Evolutionary conservation across 2,113 vertebrate genomes (phyloP), one percentile per base, ranked within the genome.

Genomic region (Leuciscus idus): DNA sequence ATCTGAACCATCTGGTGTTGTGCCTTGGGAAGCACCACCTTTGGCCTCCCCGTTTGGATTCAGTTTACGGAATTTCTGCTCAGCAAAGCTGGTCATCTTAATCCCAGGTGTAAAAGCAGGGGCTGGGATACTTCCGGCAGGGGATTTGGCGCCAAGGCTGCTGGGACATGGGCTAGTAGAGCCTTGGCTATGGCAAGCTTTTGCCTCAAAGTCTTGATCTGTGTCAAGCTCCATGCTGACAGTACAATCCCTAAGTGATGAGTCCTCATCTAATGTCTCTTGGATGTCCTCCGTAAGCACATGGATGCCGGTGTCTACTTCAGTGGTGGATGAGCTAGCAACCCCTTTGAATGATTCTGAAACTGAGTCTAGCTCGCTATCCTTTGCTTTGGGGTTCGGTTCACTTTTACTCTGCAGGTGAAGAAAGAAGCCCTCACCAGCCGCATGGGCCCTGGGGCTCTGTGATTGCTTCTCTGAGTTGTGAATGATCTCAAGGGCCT

Each of bases 11-110:
- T 99, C 98, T 0, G 97, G 97, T 1, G 97, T 98, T 12, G 97
- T 99, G 91, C 98, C 98, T 50, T 98, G 96, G 83, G 98, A 98
- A 92, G 95, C 96, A 88, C 95, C 94, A 68, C 94, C 95, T 79
- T 96, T 99, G 87, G 96, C 96, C 55, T 95, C 95, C 0, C 95
- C 95, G 23, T 98, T 95, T 0, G 97, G 95, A 91, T 95, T 96
- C 50, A 96, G 52, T 85, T 99, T 99, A 88, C 89, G 94, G 85
- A 97, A 94, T 79, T 99, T 99, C 92, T 99, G 98, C 81, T 99
- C 98, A 0, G 97, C 98, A 93, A 99, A 99, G 91, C 96, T 98
- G 80, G 97, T 99, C 97, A 99, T 96, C 90, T 96, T 98, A 59
- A 97, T 90, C 1, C 95, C 96, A 0, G 95, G 95, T 77, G 95